These are phyloP conservation scores for Sus cebifrons DNA, from an alignment of 2,797 vertebrate species.

Conservation along the genomic window DNA sequence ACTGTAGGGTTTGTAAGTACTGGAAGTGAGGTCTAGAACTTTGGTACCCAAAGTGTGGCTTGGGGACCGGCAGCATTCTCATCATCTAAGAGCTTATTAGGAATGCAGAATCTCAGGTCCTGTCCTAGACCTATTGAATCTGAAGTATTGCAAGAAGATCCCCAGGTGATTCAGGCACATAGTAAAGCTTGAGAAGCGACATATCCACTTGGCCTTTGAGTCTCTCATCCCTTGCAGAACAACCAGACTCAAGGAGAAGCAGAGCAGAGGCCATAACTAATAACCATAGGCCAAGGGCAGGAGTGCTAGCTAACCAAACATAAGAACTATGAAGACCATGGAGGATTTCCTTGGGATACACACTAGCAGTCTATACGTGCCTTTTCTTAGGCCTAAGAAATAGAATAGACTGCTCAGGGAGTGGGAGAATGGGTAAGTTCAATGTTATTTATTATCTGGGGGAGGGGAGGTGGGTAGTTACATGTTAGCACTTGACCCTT, in stretches of 20 bases:
- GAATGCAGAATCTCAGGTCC: not conserved
- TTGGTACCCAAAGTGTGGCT: not conserved
- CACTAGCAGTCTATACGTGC: not conserved
- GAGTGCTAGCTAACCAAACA: not conserved
- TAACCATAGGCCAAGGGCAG: not conserved
- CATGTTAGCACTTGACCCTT: conserved; percentile 6
- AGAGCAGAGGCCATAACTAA: not conserved
- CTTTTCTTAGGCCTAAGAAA: conserved; percentile 5
- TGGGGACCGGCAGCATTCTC: not conserved
- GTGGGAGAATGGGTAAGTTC: not conserved
- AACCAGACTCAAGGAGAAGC: not conserved
- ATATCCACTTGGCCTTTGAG: not conserved
- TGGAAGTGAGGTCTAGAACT: not conserved
- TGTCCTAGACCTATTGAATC: not conserved
- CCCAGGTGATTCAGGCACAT: not conserved
- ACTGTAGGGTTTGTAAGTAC: not conserved
- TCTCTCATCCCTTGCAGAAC: not conserved
- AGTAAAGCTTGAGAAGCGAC: not conserved
- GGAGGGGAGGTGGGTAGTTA: not conserved
- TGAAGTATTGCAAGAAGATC: conserved; percentile 16
- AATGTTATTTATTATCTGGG: conserved; percentile 12
- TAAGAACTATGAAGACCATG: not conserved
- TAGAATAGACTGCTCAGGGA: not conserved
- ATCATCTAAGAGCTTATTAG: not conserved
- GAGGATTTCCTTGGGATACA: not conserved